phyloP scores from a whole-genome alignment of 1,140 invertebrate species.

The Stegodyphus dumicola region DNA sequence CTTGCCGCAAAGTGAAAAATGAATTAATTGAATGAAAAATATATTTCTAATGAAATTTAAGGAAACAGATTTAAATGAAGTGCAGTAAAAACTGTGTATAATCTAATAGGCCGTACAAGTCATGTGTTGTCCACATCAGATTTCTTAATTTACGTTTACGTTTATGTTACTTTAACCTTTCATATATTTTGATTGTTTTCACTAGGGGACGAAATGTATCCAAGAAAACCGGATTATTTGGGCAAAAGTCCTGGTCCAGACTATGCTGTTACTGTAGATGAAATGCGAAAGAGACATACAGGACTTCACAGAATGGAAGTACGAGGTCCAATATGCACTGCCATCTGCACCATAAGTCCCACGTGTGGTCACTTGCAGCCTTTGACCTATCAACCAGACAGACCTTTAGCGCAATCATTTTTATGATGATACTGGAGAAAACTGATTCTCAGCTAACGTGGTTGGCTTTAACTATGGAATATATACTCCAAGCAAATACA shows the following conservation, averaged over 20 bases:
- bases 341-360: slow-evolving; percentile 59
- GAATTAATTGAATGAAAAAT: too few species aligned
- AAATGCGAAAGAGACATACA: slow-evolving; percentile 59
- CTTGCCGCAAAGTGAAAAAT: too few species aligned
- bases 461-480: too few species aligned
- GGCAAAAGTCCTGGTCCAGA: slow-evolving; percentile 64
- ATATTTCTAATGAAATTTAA: too few species aligned
- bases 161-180: not conserved
- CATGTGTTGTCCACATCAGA: too few species aligned
- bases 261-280: slow-evolving; percentile 59
- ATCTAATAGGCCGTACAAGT: too few species aligned
- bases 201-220: slow-evolving; percentile 65
- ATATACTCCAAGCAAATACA: too few species aligned
- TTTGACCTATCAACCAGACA: slow-evolving; percentile 43
- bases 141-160: too few species aligned
- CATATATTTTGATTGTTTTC: not conserved
- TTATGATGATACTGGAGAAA: slow-evolving; percentile 9
- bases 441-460: too few species aligned
- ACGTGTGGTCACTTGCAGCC: slow-evolving; percentile 63
- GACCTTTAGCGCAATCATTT: slow-evolving; percentile 54
- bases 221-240: slow-evolving; percentile 63
- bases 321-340: slow-evolving; percentile 62
- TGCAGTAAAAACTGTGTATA: too few species aligned
- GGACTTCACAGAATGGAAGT: slow-evolving; percentile 64
- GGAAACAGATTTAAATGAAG: too few species aligned